Conservation (phyloP, 2,888 invertebrate species). For the Eupithecia dodoneata region DNA sequence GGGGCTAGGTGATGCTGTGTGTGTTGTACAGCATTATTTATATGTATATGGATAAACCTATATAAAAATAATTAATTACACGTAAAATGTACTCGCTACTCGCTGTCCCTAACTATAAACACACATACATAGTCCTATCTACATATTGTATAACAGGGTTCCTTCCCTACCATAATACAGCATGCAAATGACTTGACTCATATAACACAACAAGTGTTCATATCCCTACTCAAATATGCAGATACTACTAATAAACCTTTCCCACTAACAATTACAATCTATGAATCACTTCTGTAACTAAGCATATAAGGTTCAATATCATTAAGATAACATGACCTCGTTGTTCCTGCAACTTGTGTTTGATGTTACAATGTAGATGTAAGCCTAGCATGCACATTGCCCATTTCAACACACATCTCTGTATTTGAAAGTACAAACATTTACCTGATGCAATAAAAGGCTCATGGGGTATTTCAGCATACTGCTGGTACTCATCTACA, state of each 20-base stretch:
- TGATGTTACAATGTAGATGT: background rate
- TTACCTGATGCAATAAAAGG: slow-evolving; percentile 78
- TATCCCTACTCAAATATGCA: background rate
- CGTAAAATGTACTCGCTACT: too few species aligned
- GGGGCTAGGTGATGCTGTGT: too few species aligned
- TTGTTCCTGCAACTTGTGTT: background rate
- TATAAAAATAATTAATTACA: too few species aligned
- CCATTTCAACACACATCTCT: background rate
- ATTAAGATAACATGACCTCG: background rate
- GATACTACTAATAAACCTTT: background rate
- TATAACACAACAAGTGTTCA: background rate
- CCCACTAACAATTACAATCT: background rate
- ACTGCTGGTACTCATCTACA: slow-evolving; percentile 77
- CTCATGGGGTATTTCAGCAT: slow-evolving; percentile 75
- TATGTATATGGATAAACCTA: too few species aligned
- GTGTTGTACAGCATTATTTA: too few species aligned
- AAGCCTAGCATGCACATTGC: background rate
- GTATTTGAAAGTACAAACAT: background rate
- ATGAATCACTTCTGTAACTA: background rate
- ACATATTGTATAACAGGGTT: background rate
- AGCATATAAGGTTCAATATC: background rate
- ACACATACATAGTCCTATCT: too few species aligned
- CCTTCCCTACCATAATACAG: background rate
- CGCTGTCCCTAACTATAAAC: too few species aligned
- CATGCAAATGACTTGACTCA: slow-evolving; percentile 1